These are phyloP conservation scores for Laticauda colubrina DNA, from an alignment of 2,113 vertebrate species.

Conservation along the genomic window DNA sequence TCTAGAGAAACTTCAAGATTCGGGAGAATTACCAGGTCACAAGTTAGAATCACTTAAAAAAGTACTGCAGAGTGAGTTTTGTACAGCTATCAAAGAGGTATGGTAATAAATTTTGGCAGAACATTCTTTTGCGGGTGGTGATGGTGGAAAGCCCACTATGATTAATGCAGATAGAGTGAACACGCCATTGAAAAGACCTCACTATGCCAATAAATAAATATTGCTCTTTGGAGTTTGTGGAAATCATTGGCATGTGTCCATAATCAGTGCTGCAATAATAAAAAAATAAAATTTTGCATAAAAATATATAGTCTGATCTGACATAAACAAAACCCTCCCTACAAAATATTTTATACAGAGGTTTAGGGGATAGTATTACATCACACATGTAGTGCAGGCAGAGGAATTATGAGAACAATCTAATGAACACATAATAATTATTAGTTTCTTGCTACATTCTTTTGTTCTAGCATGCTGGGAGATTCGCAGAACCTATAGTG, in stretches of 20 bases:
- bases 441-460: neutral
- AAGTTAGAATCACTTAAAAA: conserved; percentile 97
- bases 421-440: neutral
- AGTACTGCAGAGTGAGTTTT: conserved; percentile 99
- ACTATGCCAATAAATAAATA: neutral
- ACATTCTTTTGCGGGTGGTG: conserved; percentile 1
- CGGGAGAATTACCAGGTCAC: conserved; percentile 92
- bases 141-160: neutral
- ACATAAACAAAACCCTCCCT: neutral
- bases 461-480: neutral
- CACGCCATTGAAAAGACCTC: neutral
- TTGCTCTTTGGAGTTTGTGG: neutral
- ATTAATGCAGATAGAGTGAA: conserved; percentile 22
- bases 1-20: conserved; percentile 96
- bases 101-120: conserved; percentile 58
- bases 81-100: conserved; percentile 98
- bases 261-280: neutral
- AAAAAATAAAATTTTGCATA: conserved; percentile 10
- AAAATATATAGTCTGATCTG: neutral
- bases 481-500: neutral
- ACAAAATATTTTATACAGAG: neutral
- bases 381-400: neutral
- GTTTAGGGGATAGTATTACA: neutral
- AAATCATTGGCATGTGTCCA: neutral
- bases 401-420: neutral